Evolutionary conservation across 2,888 invertebrate genomes (phyloP).

Genomic region (Acronicta leporina): DNA sequence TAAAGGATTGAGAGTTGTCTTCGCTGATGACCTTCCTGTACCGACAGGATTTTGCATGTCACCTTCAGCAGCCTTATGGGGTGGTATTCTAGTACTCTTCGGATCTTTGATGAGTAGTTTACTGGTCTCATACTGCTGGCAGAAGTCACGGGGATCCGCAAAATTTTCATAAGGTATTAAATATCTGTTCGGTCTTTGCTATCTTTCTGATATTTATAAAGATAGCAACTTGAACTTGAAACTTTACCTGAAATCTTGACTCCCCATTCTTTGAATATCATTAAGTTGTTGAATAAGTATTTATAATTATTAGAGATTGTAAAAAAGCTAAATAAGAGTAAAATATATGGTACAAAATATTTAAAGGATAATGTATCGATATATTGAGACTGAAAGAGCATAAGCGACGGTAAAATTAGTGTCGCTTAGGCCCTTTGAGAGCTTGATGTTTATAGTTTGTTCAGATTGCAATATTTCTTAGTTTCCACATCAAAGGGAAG

Average conservation of each 20-base stretch:
- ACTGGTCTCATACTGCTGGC: conserved; percentile 80
- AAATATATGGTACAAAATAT: conserved; percentile 40
- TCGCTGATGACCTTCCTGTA: conserved; percentile 91
- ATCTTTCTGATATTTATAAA: conserved; percentile 31
- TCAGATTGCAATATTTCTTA: conserved; percentile 9
- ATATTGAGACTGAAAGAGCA: not conserved
- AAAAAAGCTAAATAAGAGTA: conserved; percentile 19
- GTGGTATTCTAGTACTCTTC: conserved; percentile 89
- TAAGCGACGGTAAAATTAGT: not conserved
- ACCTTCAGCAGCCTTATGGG: conserved; percentile 90
- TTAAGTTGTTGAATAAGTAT: conserved; percentile 36
- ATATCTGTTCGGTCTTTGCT: conserved; percentile 16
- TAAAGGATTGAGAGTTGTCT: conserved; percentile 91
- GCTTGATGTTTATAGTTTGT: not conserved
- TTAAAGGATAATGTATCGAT: not conserved
- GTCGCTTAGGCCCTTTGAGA: not conserved
- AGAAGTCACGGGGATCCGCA: conserved; percentile 73
- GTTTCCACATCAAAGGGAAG: conserved; percentile 3
- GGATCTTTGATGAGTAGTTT: conserved; percentile 89
- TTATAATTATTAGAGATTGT: conserved; percentile 29
- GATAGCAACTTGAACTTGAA: conserved; percentile 16
- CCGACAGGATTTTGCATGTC: conserved; percentile 90
- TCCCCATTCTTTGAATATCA: conserved; percentile 27
- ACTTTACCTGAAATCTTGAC: conserved; percentile 18
- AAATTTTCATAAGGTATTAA: conserved; percentile 69